phyloP scores from a whole-genome alignment of 2,888 invertebrate species.

The Agrochola lota region DNA sequence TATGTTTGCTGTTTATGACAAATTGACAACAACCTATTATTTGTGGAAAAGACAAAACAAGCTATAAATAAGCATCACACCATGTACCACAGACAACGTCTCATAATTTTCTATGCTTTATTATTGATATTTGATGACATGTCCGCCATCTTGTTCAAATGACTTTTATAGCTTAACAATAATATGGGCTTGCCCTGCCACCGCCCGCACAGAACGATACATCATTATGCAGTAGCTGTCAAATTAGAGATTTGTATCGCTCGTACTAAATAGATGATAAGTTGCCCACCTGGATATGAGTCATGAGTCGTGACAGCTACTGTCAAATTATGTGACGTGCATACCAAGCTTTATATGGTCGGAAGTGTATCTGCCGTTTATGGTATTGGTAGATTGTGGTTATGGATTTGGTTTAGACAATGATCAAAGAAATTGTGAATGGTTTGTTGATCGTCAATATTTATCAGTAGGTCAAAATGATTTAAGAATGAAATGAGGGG shows the following conservation, averaged over 20 bases:
- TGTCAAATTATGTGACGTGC: constrained; percentile 50
- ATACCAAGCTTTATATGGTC: constrained; percentile 39
- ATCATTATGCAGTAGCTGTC: constrained; percentile 63
- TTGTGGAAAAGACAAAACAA: not conserved
- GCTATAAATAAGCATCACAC: not conserved
- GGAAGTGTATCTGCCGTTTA: constrained; percentile 32
- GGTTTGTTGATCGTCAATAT: not conserved
- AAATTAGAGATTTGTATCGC: constrained; percentile 65
- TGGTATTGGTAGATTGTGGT: constrained; percentile 8
- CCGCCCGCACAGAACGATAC: constrained; percentile 35
- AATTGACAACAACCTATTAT: not conserved
- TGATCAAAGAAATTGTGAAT: not conserved
- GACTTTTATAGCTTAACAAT: not conserved
- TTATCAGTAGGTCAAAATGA: not conserved
- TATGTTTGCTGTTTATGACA: not conserved
- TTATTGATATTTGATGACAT: constrained; percentile 20
- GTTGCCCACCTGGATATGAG: constrained; percentile 62
- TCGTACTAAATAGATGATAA: constrained; percentile 59
- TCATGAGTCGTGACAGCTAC: constrained; percentile 46
- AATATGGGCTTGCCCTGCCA: constrained; percentile 8
- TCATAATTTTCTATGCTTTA: constrained; percentile 18
- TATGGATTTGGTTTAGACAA: not conserved
- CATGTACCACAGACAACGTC: not conserved
- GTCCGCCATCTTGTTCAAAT: constrained; percentile 18
- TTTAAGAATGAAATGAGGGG: not conserved